Evolutionary conservation across 2,113 vertebrate genomes (phyloP).

Genomic region (Chionodraco myersi): DNA sequence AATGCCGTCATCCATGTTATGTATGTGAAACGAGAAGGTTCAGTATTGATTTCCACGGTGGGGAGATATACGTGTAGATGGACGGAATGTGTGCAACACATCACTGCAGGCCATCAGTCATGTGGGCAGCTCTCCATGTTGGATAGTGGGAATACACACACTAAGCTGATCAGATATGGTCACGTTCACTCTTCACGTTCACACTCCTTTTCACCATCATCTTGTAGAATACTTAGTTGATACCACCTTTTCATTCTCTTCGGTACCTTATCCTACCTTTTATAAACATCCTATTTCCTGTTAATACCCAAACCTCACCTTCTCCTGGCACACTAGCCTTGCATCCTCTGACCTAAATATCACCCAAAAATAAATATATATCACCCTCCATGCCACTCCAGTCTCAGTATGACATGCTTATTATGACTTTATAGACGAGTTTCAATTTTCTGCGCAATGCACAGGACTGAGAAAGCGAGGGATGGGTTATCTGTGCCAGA

Average conservation of each 20-base stretch:
- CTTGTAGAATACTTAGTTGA: too few relatives aligned
- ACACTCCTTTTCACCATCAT: too few relatives aligned
- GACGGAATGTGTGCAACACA: constrained; percentile 30
- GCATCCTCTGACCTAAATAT: constrained; percentile 35
- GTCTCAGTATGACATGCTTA: constrained; percentile 67
- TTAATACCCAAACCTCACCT: constrained; percentile 28
- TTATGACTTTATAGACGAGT: constrained; percentile 58
- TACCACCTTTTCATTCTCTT: background rate
- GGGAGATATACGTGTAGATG: background rate
- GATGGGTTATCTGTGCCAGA: constrained; percentile 82
- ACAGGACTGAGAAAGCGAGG: constrained; percentile 41
- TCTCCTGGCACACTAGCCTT: constrained; percentile 29
- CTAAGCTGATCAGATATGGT: background rate
- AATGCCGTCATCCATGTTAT: background rate
- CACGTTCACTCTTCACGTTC: background rate
- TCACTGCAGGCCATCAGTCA: constrained; percentile 19
- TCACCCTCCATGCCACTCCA: constrained; percentile 14
- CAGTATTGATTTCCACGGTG: constrained; percentile 31
- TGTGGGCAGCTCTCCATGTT: background rate
- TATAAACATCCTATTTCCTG: background rate
- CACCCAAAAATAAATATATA: constrained; percentile 18
- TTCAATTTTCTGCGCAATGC: constrained; percentile 42
- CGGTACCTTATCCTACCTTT: background rate
- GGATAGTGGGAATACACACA: background rate
- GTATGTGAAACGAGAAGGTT: background rate